Evolutionary conservation across 2,888 invertebrate genomes (phyloP), one percentile per base, ranked within the genome.

Genomic region (Sarcophaga caerulescens): DNA sequence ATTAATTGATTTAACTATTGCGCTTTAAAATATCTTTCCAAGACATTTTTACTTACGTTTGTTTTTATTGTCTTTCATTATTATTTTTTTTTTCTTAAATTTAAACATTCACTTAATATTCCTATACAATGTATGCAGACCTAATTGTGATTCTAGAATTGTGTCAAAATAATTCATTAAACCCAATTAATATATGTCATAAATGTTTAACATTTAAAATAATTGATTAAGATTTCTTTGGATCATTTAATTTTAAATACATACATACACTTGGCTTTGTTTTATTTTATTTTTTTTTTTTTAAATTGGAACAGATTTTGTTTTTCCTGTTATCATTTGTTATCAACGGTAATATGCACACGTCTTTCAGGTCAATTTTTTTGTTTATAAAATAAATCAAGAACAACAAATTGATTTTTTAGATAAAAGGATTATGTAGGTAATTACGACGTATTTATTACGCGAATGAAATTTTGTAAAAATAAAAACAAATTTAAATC

Each of bases 111-210:
- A 35, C 35, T 35, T 35, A 35, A 35, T 10, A 35, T 35, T 35
- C 35, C 10, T 35, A 35, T 2, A 35, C 35, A 6, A 6, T 1
- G 35, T 35, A 6, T 35, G 6, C 35, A 35, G 35, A 35, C 35
- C 35, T 8, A 35, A 8, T 35, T 35, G 19, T 52, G 23, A 8
- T 44, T 71, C 10, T 14, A 44, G 6, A 59, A 35, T 10, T 35
- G 35, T 35, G 35, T 35, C 35, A 35, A 63, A 70, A 17, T 45
- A 69, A 59, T 81, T 63, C 25, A 66, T 76, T n/a, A 60, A 14
- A 47, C 47, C 44, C 10, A 25, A 80, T 80, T 73, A 25, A 73
- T 65, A 73, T 65, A 60, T 80, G 73, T 23, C 11, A 45, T 75
- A 75, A 63, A 25, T 63, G 2, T 63, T n/a, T 10, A 44, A 25